Evolutionary conservation across 2,888 invertebrate genomes (phyloP).

Genomic region (Aphidoletes aphidimyza): DNA sequence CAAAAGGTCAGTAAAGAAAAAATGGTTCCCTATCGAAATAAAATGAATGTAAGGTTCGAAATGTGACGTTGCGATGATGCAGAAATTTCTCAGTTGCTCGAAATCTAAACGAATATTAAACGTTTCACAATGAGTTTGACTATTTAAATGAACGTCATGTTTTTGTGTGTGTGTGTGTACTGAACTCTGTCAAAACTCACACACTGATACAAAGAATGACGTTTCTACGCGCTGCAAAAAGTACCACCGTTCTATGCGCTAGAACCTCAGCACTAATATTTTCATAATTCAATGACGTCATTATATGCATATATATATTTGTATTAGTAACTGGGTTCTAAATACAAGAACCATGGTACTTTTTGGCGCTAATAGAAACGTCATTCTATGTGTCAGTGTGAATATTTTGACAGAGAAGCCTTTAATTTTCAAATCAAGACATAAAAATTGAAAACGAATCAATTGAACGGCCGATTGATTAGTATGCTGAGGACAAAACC

Average conservation of each 20-base stretch:
- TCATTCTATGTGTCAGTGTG: background rate
- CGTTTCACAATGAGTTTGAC: slow-evolving; percentile 29
- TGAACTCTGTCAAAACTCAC: too few species aligned
- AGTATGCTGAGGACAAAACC: slow-evolving; percentile 34
- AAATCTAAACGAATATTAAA: slow-evolving; percentile 33
- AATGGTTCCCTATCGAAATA: background rate
- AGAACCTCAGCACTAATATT: too few species aligned
- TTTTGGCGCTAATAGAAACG: too few species aligned
- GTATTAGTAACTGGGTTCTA: too few species aligned
- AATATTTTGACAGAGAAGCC: background rate
- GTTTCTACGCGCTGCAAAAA: too few species aligned
- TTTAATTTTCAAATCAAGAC: slow-evolving; percentile 48
- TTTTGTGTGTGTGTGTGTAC: background rate
- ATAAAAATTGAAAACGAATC: slow-evolving; percentile 16
- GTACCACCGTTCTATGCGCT: too few species aligned
- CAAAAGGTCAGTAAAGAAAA: background rate
- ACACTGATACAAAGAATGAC: too few species aligned
- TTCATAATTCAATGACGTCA: too few species aligned
- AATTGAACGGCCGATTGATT: background rate
- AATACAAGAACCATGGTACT: too few species aligned
- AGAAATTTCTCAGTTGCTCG: background rate
- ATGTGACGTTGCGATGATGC: background rate
- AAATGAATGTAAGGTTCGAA: background rate
- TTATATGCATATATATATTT: too few species aligned
- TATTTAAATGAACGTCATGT: background rate